Percentiles rank a stretch among this genome's conserved stretches.
Evolutionary conservation across 2,888 invertebrate genomes (phyloP).

Genomic region (Drosophila helvetica): DNA sequence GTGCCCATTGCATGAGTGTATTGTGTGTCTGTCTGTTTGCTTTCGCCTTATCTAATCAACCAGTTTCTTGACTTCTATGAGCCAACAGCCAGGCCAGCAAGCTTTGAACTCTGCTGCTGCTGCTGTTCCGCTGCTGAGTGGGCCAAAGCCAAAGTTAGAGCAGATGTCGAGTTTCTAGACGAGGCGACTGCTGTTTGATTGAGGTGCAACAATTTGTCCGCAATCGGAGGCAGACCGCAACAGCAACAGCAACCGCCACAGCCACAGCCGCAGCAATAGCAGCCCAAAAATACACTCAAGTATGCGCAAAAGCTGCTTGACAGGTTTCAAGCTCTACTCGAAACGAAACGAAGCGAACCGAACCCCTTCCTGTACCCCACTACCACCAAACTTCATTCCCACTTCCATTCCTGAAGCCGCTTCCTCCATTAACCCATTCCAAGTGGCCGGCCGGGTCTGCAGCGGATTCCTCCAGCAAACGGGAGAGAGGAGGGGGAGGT

Average conservation of each 20-base stretch:
- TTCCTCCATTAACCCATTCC: slow-evolving; percentile 34
- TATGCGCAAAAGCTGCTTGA: slow-evolving; percentile 66
- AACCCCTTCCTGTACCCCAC: slow-evolving; percentile 36
- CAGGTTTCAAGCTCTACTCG: slow-evolving; percentile 49
- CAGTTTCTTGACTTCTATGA: slow-evolving; percentile 59
- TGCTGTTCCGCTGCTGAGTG: slow-evolving; percentile 2
- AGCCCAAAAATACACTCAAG: slow-evolving; percentile 58
- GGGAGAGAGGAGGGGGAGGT: background rate
- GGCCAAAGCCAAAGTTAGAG: slow-evolving; percentile 38
- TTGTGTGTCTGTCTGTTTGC: slow-evolving; percentile 25
- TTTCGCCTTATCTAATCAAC: slow-evolving; percentile 70
- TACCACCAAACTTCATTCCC: slow-evolving; percentile 21
- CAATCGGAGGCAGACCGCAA: slow-evolving; percentile 58
- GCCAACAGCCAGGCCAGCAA: slow-evolving; percentile 34
- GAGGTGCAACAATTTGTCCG: slow-evolving; percentile 78
- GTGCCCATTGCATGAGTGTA: slow-evolving; percentile 4
- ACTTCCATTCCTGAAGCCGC: slow-evolving; percentile 19
- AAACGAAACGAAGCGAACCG: no score
- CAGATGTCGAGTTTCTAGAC: slow-evolving; percentile 32
- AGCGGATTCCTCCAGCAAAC: slow-evolving; percentile 25
- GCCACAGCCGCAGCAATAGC: slow-evolving; percentile 14
- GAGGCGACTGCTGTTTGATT: slow-evolving; percentile 64
- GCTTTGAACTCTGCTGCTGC: slow-evolving; percentile 34
- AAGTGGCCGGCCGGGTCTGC: slow-evolving; percentile 69
- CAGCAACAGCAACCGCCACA: slow-evolving; percentile 16